Evolutionary conservation across 2,113 vertebrate species (phyloP), one percentile per base, ranked within the genome.

Genomic region (Caracal caracal): DNA sequence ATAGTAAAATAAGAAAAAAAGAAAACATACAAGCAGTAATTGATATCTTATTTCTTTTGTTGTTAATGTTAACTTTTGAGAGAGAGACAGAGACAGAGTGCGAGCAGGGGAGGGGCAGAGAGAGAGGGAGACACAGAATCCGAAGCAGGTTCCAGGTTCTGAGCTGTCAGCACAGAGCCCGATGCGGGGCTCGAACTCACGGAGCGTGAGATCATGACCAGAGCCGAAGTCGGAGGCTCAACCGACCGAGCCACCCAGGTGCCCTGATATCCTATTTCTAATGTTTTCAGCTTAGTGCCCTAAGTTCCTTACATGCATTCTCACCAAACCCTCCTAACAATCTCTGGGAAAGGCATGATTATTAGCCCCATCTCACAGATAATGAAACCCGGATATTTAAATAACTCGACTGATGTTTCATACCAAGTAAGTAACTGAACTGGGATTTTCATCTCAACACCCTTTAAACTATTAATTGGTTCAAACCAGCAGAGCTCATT

Each of bases 141-240:
- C 1, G 53, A 56, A 56, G 6, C 1, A 56, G 53, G 53, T 13
- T 53, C 53, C 53, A 53, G 53, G 16, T 19, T 56, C 56, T 22
- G 56, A 22, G 56, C 56, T 59, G 56, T 24, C 20, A 59, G 20
- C 56, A 22, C 56, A 59, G 56, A 59, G 56, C 19, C 56, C 2
- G 2, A 22, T 2, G 0, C 1, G 8, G 56, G 8, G 56, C 20
- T 59, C 20, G 0, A 59, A 9, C 56, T 22, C 20, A 59, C 8
- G 20, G 8, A 59, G 20, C 8, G 20, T 22, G 20, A 59, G 56
- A 22, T 59, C 56, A 59, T 22, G 20, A 59, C 56, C 7, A 22
- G 56, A 59, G 20, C 56, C 2, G 20, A 59, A 59, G 56, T 59
- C 20, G 0, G 56, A 59, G 20, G 56, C 56, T 59, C 17, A 59